Base-by-base conservation (phyloP, 2,113 vertebrate species). In the Terrapene triunguis region DNA sequence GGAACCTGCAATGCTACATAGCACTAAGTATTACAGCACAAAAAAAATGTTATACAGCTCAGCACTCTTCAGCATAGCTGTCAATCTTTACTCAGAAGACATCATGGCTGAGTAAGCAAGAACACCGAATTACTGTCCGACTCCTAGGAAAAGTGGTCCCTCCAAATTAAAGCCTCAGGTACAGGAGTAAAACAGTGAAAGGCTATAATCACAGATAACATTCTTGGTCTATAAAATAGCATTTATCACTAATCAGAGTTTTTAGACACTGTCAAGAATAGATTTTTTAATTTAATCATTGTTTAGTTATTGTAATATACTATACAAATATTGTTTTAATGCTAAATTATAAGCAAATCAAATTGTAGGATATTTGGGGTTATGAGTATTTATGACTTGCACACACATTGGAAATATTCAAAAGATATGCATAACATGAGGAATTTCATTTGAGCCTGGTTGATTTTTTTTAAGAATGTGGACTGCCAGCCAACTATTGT, bases 381-480 rank as follows among this genome's bases (percentile, higher is more conserved):
- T 22, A 42, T 74, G 27, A 80, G 84, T 2, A 69, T 50, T 85
- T 47, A 88, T 44, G 91, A 89, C 7, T 84, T 76, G 0, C 32
- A 3, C 54, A 86, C 2, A 1, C 27, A 76, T 5, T 47, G 38
- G 87, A n/a, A 62, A 57, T 89, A 54, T 92, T 92, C 65, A 44
- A 79, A 95, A 90, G 87, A 88, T 86, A 90, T 14, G 6, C 55
- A 89, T n/a, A 32, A n/a, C 62, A 65, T n/a, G 32, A 69, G 17
- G 62, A 69, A 44, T 44, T n/a, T 76, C 38, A 72, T 51, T 16
- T 76, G 80, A 76, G 2, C 3, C 6, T 84, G 38, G 57, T 16
- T 84, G 93, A 95, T 84, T 92, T 35, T 35, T 83, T 35, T 95
- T 85, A 83, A 96, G 87, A 95, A 94, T 17, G 84, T 55, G 93